Percentiles rank a stretch among this genome's conserved stretches.
These are phyloP conservation scores for Dynastes maya DNA, from an alignment of 2,888 invertebrate species.

Conservation along the genomic window DNA sequence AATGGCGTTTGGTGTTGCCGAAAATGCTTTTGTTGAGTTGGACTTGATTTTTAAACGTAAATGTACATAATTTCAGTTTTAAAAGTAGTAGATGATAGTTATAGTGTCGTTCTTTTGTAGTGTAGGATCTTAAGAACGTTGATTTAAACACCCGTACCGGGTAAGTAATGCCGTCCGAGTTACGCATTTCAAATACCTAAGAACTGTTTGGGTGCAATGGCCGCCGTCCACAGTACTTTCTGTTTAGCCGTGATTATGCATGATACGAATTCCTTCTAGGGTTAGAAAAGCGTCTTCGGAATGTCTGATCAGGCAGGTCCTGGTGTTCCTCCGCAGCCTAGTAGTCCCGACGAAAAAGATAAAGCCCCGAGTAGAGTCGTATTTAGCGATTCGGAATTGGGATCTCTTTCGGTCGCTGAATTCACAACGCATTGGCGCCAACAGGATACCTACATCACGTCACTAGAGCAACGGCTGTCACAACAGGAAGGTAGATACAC, in stretches of 20 bases:
- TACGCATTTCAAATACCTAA: conserved; percentile 34
- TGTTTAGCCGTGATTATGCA: conserved; percentile 40
- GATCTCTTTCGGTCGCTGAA: conserved; percentile 77
- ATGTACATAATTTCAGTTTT: conserved; percentile 47
- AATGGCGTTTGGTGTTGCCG: conserved; percentile 49
- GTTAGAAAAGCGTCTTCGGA: conserved; percentile 45
- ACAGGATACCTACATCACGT: conserved; percentile 84
- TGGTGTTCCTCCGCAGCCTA: conserved; percentile 65
- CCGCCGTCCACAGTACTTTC: conserved; percentile 41
- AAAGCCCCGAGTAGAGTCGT: conserved; percentile 74
- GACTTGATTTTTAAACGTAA: conserved; percentile 49
- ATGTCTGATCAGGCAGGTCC: conserved; percentile 64
- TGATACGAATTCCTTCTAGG: conserved; percentile 45
- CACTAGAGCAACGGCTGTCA: conserved; percentile 82
- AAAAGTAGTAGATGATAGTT: conserved; percentile 36
- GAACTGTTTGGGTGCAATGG: conserved; percentile 52
- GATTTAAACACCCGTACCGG: conserved; percentile 30
- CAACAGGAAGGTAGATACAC: conserved; percentile 82
- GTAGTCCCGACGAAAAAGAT: conserved; percentile 72
- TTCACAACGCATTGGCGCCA: conserved; percentile 81
- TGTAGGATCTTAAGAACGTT: conserved; percentile 40
- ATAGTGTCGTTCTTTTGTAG: conserved; percentile 45
- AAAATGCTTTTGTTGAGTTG: conserved; percentile 52
- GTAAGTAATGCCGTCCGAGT: conserved; percentile 42
- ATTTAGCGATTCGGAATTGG: conserved; percentile 78